A percentile compares a stretch with the other conserved stretches of the same genome.
Conservation (phyloP, 1,140 invertebrate species). For the silkworm (Bombyx mori) region ASM3026992v2 NC_085116.1:11354001-11354500, state of each 20-base stretch:
- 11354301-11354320: slow-evolving; percentile 70
- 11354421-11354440: slow-evolving; percentile 40
- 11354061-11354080: too few relatives aligned
- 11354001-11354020: too few relatives aligned
- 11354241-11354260: slow-evolving; percentile 66
- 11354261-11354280: slow-evolving; percentile 66
- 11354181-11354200: slow-evolving; percentile 27
- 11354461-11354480: slow-evolving; percentile 41
- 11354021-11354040: too few relatives aligned
- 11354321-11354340: slow-evolving; percentile 68
- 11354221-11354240: slow-evolving; percentile 63
- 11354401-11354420: slow-evolving; percentile 48
- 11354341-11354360: slow-evolving; percentile 72
- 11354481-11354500: slow-evolving; percentile 22
- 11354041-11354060: too few relatives aligned
- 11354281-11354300: slow-evolving; percentile 72
- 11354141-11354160: background rate
- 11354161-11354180: background rate
- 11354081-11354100: too few relatives aligned
- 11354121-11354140: background rate
- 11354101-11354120: background rate
- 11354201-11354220: slow-evolving; percentile 65
- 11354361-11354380: slow-evolving; percentile 66
- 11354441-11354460: slow-evolving; percentile 32
- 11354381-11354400: slow-evolving; percentile 65